These are phyloP conservation scores for Microtus montanus DNA, from an alignment of 2,113 vertebrate genomes.

Conservation along the genomic window DNA sequence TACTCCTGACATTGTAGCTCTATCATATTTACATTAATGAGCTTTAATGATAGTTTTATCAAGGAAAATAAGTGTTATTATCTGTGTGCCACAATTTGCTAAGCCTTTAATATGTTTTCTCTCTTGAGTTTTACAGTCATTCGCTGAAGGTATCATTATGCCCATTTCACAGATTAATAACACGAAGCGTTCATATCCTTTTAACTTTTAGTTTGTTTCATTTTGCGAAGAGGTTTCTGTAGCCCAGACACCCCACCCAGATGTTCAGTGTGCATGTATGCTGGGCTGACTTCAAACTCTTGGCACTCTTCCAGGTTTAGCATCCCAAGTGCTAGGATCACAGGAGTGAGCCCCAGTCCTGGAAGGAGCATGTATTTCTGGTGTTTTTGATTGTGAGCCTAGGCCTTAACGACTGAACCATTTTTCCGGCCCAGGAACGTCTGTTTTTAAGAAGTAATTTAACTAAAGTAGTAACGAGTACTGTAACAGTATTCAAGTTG, in stretches of 20 bases:
- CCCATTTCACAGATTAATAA: slow-evolving; percentile 38
- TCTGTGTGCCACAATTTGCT: neutral
- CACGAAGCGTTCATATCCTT: neutral
- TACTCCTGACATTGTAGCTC: slow-evolving; percentile 36
- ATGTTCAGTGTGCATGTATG: neutral
- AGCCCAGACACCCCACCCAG: neutral
- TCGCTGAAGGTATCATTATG: neutral
- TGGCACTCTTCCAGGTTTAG: neutral
- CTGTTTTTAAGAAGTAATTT: slow-evolving; percentile 43
- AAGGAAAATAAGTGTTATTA: neutral
- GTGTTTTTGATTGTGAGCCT: neutral
- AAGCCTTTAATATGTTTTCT: slow-evolving; percentile 40
- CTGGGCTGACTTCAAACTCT: neutral
- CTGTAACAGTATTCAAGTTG: slow-evolving; percentile 34
- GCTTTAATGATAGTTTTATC: neutral
- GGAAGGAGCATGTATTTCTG: neutral
- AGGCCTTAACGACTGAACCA: neutral
- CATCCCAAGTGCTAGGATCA: neutral
- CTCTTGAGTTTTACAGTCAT: neutral
- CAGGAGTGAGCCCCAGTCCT: neutral
- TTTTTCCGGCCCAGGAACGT: neutral
- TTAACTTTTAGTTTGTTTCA: neutral
- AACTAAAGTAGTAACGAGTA: slow-evolving; percentile 1
- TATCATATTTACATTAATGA: slow-evolving; percentile 36
- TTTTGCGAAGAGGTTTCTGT: neutral